Conservation (phyloP, 2,797 vertebrate genomes). For the Menidia menidia region DNA sequence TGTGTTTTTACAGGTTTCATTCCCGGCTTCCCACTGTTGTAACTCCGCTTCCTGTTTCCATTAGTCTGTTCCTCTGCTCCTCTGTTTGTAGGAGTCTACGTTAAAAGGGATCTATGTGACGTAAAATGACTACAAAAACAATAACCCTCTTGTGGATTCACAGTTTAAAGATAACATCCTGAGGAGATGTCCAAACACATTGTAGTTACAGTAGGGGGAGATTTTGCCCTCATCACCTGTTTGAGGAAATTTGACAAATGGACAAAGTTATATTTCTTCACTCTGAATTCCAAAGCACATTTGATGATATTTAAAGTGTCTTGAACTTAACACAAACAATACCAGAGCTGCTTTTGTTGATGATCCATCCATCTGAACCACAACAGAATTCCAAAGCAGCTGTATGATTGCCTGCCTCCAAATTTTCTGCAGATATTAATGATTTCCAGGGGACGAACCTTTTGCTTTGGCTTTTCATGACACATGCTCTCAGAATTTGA, state of each 20-base stretch:
- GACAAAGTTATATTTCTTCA: not conserved
- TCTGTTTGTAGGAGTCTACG: conserved; percentile 24
- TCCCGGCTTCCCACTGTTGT: conserved; percentile 38
- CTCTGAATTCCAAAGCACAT: not conserved
- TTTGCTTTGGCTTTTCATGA: no score
- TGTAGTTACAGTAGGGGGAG: not conserved
- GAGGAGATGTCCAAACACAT: not conserved
- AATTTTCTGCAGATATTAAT: no score
- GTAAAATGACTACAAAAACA: conserved; percentile 35
- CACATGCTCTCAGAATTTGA: not conserved
- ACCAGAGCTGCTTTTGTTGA: no score
- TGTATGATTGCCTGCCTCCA: no score
- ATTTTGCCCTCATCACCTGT: conserved; percentile 2
- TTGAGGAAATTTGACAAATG: not conserved
- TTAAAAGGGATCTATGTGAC: conserved; percentile 29
- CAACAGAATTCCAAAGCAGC: no score
- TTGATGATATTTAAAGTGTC: no score
- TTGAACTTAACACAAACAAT: no score
- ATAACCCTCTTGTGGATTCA: conserved; percentile 42
- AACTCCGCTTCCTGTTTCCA: conserved; percentile 63
- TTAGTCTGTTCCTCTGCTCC: conserved; percentile 47
- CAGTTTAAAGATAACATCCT: conserved; percentile 47
- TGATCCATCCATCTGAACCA: not conserved
- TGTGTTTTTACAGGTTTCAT: conserved; percentile 52
- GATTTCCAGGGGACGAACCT: no score